phyloP scores from a whole-genome alignment of 1,140 invertebrate genomes.

The Heliconius hermathena region DNA sequence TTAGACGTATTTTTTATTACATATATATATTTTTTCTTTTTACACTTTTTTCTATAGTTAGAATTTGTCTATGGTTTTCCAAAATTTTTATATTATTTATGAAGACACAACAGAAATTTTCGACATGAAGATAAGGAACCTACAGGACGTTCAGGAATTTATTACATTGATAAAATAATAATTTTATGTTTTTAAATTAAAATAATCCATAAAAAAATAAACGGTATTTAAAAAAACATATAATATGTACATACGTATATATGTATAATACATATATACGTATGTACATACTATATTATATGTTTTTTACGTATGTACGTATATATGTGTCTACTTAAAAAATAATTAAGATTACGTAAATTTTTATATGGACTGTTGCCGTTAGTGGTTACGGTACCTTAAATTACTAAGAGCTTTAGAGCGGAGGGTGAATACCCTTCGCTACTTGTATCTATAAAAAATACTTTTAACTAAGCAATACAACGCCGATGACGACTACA shows the following conservation, averaged over 20 bases:
- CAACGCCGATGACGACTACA: not conserved
- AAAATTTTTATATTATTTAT: not conserved
- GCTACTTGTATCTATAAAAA: constrained; percentile 3
- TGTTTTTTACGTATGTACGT: no score
- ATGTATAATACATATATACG: no score
- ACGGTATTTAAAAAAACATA: no score
- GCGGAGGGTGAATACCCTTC: not conserved
- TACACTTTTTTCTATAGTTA: not conserved
- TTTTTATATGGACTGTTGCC: not conserved
- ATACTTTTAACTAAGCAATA: constrained; percentile 1
- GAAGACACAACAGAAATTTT: not conserved
- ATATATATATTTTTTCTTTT: not conserved
- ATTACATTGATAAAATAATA: not conserved
- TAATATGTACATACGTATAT: no score
- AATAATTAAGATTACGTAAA: no score
- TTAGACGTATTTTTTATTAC: not conserved
- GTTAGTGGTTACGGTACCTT: not conserved
- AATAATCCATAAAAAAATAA: no score
- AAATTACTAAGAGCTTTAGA: not conserved
- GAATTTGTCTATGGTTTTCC: no score
- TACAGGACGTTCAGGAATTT: no score
- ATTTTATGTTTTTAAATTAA: no score
- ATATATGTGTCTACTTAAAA: no score
- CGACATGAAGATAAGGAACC: no score
- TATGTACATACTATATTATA: no score